Conservation (phyloP, 2,888 invertebrate genomes). For the Chloromyia formosa region DNA sequence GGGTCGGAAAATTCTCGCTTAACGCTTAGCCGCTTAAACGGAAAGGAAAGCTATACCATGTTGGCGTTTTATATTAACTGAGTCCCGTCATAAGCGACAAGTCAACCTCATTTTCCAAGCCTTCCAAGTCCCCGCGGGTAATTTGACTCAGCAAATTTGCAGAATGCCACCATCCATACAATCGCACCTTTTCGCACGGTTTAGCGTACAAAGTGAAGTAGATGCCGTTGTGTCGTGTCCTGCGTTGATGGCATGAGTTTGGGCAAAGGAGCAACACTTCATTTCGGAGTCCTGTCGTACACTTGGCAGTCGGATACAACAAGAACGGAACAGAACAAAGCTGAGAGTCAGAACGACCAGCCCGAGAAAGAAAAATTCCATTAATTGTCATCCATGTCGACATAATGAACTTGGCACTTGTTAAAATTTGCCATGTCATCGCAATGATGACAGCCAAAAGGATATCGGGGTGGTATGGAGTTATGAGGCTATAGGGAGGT, state of each 20-base stretch:
- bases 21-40: conserved; percentile 21
- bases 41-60: conserved; percentile 8
- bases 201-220: no score
- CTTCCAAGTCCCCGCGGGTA: conserved; percentile 5
- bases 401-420: conserved; percentile 53
- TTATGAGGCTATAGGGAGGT: neutral
- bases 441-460: conserved; percentile 39
- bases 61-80: conserved; percentile 42
- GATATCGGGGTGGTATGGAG: neutral
- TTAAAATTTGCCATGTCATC: conserved; percentile 53
- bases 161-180: conserved; percentile 10
- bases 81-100: conserved; percentile 37
- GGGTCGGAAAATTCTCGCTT: conserved; percentile 35
- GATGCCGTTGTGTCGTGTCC: conserved; percentile 21
- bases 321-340: conserved; percentile 22
- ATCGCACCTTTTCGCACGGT: conserved; percentile 25
- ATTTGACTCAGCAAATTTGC: conserved; percentile 44
- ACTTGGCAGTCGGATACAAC: conserved; percentile 11
- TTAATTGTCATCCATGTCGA: conserved; percentile 54
- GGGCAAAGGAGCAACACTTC: conserved; percentile 28
- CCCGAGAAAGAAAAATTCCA: conserved; percentile 41
- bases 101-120: conserved; percentile 36
- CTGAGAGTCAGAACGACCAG: neutral
- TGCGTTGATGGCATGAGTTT: conserved; percentile 15
- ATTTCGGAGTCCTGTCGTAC: conserved; percentile 24